These are phyloP conservation scores for Anhinga anhinga DNA, from an alignment of 2,113 vertebrate genomes.

Conservation along the genomic window DNA sequence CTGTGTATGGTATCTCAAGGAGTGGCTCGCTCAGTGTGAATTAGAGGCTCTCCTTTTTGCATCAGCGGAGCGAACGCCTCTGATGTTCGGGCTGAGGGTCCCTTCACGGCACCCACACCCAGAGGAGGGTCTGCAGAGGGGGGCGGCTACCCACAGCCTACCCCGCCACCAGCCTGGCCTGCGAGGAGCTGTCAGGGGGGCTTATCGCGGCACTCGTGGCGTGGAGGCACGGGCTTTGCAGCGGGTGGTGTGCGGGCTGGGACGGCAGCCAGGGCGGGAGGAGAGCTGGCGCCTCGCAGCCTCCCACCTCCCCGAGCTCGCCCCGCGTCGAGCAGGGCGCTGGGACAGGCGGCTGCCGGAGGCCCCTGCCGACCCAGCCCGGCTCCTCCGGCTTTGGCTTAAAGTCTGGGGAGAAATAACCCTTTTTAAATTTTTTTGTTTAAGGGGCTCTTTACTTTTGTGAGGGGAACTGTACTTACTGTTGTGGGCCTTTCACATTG, in stretches of 20 bases:
- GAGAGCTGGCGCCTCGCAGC: neutral
- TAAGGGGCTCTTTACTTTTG: neutral
- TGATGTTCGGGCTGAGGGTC: fast-evolving
- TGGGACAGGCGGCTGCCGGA: fast-evolving
- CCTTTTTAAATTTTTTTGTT: neutral
- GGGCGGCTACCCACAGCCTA: neutral
- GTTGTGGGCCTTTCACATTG: neutral
- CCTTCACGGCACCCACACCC: fast-evolving
- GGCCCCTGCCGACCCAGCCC: fast-evolving
- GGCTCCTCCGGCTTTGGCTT: neutral
- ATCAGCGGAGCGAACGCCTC: neutral
- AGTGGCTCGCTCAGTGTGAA: neutral
- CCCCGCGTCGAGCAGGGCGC: fast-evolving
- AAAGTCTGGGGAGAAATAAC: neutral
- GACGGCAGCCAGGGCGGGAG: neutral
- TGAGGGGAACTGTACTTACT: neutral
- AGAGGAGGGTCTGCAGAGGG: neutral
- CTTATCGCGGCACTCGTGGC: fast-evolving
- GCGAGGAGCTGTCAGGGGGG: neutral
- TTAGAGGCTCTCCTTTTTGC: neutral
- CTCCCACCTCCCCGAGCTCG: fast-evolving
- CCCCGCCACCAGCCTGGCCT: fast-evolving
- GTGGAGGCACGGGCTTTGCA: neutral
- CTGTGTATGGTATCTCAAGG: neutral
- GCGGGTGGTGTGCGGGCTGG: neutral